Evolutionary conservation across 2,797 vertebrate genomes (phyloP).

Genomic region (Arnoldichthys spilopterus): DNA sequence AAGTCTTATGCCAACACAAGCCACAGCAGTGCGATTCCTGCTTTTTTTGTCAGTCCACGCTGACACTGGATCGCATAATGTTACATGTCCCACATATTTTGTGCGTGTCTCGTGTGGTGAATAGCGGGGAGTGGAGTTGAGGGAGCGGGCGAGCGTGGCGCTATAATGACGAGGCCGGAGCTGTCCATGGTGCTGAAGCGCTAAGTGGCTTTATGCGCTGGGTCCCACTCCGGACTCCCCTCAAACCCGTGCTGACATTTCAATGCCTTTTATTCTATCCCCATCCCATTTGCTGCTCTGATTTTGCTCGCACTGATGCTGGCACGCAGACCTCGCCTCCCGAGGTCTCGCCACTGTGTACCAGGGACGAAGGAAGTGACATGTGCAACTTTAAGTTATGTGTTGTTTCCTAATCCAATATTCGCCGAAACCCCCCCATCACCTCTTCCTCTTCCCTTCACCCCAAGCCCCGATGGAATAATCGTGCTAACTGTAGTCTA

Average conservation of each 20-base stretch:
- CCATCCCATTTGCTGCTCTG: conserved; percentile 73
- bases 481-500: conserved; percentile 54
- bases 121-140: conserved; percentile 30
- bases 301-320: conserved; percentile 60
- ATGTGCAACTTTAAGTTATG: conserved; percentile 51
- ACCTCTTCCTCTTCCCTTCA: neutral
- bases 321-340: conserved; percentile 48
- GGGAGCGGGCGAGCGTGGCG: conserved; percentile 63
- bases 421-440: conserved; percentile 10
- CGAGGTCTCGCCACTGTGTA: conserved; percentile 46
- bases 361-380: conserved; percentile 43
- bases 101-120: conserved; percentile 8
- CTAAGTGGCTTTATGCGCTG: conserved; percentile 74
- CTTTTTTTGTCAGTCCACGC: conserved; percentile 3
- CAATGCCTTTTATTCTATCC: conserved; percentile 74
- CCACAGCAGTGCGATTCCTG: neutral
- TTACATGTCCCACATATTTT: conserved; percentile 28
- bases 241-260: conserved; percentile 76
- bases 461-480: conserved; percentile 35
- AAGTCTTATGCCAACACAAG: neutral
- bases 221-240: conserved; percentile 68
- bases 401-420: conserved; percentile 57
- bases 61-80: conserved; percentile 8
- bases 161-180: conserved; percentile 68
- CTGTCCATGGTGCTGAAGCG: conserved; percentile 82